Evolutionary conservation across 2,797 vertebrate genomes (phyloP).

Genomic region (Chelmon rostratus): DNA sequence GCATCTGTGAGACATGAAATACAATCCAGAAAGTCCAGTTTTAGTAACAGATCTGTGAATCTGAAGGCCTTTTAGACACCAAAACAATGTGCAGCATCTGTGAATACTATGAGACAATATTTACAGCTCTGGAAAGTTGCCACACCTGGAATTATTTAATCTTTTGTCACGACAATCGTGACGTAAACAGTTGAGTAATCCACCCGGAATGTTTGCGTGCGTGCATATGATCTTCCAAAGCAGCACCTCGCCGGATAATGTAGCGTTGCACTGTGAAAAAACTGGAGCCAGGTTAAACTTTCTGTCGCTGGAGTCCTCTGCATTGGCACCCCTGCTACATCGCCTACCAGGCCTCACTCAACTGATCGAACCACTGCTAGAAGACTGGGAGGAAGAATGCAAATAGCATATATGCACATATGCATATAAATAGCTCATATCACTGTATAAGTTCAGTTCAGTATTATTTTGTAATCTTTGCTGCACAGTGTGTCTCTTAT

Average conservation of each 20-base stretch:
- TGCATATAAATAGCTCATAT: background rate
- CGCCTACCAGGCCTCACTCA: no score
- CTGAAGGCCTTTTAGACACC: background rate
- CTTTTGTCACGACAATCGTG: no score
- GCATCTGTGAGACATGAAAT: background rate
- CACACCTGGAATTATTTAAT: no score
- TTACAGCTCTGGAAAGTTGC: background rate
- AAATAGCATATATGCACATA: no score
- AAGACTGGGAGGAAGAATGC: background rate
- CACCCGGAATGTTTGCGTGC: no score
- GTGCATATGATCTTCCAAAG: background rate
- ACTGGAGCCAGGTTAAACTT: background rate
- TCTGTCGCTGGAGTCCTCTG: background rate
- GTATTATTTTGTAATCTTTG: background rate
- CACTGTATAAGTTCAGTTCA: background rate
- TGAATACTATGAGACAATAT: background rate
- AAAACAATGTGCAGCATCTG: background rate
- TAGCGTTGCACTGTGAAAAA: background rate
- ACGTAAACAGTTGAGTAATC: no score
- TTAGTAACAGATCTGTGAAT: no score
- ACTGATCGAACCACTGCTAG: background rate
- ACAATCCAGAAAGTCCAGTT: no score
- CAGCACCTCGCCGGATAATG: background rate
- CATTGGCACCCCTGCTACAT: no score
- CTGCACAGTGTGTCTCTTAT: background rate